Evolutionary conservation across 2,113 vertebrate genomes (phyloP).

Genomic region (Cairina moschata): DNA sequence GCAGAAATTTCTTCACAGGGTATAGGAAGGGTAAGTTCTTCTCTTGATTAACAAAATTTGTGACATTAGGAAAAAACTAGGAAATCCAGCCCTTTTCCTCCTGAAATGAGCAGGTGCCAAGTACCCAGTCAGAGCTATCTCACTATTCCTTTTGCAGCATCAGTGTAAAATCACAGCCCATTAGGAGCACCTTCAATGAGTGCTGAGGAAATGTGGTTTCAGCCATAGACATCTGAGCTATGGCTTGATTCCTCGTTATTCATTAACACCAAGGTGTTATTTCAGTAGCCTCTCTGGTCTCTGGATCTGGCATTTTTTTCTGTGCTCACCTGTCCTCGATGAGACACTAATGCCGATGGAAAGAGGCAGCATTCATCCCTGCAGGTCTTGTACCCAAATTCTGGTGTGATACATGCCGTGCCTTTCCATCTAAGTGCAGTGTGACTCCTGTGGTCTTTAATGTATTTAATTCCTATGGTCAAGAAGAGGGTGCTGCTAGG

Average conservation of each 20-base stretch:
- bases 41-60: neutral
- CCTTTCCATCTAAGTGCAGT: neutral
- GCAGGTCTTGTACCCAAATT: neutral
- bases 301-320: neutral
- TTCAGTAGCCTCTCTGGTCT: neutral
- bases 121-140: neutral
- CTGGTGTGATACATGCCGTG: neutral
- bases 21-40: neutral
- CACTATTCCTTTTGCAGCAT: neutral
- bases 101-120: neutral
- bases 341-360: neutral
- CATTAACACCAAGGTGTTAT: neutral
- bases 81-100: neutral
- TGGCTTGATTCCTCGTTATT: neutral
- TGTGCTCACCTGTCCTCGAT: neutral
- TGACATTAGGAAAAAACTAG: neutral
- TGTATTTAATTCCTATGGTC: fast-evolving
- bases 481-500: neutral
- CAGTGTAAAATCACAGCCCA: neutral
- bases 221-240: neutral
- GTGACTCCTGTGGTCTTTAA: neutral
- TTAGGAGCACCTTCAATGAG: fast-evolving
- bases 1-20: neutral
- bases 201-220: neutral
- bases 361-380: neutral